Conservation (phyloP, 1,140 invertebrate genomes). For the Dendroctonus ponderosae region DNA sequence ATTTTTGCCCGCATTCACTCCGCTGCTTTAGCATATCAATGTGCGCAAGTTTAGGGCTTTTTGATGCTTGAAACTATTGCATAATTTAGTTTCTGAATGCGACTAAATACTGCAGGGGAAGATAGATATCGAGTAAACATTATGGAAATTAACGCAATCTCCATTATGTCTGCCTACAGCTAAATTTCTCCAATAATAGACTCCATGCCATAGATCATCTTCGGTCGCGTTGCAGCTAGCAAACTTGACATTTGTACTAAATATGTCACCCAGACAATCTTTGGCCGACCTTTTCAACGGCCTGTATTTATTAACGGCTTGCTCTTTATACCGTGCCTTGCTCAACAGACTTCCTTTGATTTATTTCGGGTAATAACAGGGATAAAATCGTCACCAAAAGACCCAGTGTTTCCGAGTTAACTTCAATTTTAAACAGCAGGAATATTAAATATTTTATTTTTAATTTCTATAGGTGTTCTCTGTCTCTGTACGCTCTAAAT, state of each 20-base stretch:
- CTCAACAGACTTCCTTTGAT: constrained; percentile 21
- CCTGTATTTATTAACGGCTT: constrained; percentile 28
- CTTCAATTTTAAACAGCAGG: too few relatives aligned
- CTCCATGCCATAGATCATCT: constrained; percentile 25
- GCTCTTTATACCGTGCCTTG: constrained; percentile 20
- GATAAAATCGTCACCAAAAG: constrained; percentile 9
- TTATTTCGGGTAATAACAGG: constrained; percentile 27
- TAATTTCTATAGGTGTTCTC: too few relatives aligned
- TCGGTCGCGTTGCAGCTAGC: background rate
- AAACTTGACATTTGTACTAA: constrained; percentile 32
- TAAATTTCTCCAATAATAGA: background rate
- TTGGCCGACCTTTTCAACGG: constrained; percentile 31
- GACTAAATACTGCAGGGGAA: background rate
- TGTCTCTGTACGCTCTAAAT: too few relatives aligned
- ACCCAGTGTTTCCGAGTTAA: background rate
- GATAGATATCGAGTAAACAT: too few relatives aligned
- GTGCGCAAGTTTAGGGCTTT: too few relatives aligned
- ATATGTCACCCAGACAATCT: constrained; percentile 33
- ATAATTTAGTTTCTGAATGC: too few relatives aligned
- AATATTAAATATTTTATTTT: too few relatives aligned
- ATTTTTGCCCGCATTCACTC: constrained; percentile 5
- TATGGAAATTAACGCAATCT: too few relatives aligned
- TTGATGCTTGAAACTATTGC: too few relatives aligned
- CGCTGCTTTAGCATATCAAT: background rate
- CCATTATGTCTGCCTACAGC: too few relatives aligned